Conservation (phyloP, 2,888 invertebrate species). For the Ornithoptera priamus region DNA sequence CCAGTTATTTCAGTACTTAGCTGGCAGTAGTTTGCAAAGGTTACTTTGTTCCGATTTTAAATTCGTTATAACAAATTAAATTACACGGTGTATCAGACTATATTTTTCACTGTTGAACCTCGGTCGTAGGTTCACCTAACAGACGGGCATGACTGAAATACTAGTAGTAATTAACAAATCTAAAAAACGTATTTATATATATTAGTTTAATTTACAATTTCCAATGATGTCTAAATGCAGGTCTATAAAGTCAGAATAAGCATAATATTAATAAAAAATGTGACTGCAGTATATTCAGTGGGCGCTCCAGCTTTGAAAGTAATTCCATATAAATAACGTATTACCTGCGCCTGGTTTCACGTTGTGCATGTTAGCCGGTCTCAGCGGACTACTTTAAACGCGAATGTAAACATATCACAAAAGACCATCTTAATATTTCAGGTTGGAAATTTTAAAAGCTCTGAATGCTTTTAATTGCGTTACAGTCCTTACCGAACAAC, state of each 20-base stretch:
- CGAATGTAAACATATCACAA: constrained; percentile 11
- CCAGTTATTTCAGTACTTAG: no score
- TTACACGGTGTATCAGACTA: no score
- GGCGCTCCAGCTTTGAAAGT: constrained; percentile 43
- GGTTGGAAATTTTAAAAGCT: constrained; percentile 35
- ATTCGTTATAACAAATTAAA: no score
- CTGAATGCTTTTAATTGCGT: constrained; percentile 27
- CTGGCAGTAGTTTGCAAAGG: no score
- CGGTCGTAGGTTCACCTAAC: no score
- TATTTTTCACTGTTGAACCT: no score
- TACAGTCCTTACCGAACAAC: constrained; percentile 18
- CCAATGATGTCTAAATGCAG: background rate
- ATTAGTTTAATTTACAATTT: background rate
- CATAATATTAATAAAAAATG: constrained; percentile 18
- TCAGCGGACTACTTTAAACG: constrained; percentile 30
- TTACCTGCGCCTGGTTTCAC: constrained; percentile 40
- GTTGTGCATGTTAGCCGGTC: constrained; percentile 37
- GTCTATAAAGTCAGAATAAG: background rate
- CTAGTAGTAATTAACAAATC: no score
- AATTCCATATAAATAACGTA: constrained; percentile 67
- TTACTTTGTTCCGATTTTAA: no score
- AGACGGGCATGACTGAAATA: no score
- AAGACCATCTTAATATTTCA: constrained; percentile 14
- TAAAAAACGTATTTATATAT: background rate
- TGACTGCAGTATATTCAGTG: constrained; percentile 34